Evolutionary conservation across 2,888 invertebrate genomes (phyloP), one percentile per base, ranked within the genome.

Genomic region (Lasioglossum lativentre): DNA sequence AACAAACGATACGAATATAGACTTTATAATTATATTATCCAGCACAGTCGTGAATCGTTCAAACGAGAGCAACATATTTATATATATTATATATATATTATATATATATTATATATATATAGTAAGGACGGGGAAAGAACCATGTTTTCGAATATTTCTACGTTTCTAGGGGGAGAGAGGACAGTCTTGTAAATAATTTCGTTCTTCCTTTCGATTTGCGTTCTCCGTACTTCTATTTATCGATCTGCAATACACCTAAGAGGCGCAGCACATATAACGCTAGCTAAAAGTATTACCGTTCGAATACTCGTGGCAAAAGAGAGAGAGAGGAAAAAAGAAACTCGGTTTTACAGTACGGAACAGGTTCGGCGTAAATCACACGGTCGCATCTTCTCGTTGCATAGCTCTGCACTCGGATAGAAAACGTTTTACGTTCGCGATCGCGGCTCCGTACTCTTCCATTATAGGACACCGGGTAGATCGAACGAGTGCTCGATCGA

Each of bases 11-110:
- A 88, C 88, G 78, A 88, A 80, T 74, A 82, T 74, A 80, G 75
- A 85, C 75, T 80, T 81, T 82, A 82, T 83, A 81, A 78, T 82
- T 82, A 80, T 80, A 84, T 84, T 84, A 85, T 85, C 75, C 84
- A 88, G 87, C 90, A 90, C 90, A 90, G 89, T 89, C 90, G 89
- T 86, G 84, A 90, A 88, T 88, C 82, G 86, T 87, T 89, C 84
- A 40, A 83, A 83, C 68, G 73, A 86, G 78, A 82, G 79, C 70
- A 85, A 87, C 86, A 78, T 82, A 85, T 85, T 78, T 89, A 89
- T 85, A 80, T 66, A 66, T 66, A 66, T n/a, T 66, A 59, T 38
- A 34, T 63, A 78, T 81, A 84, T 84, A 74, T 89, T 82, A 74
- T 89, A 89, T 85, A 80, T 66, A 66, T 52, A 52, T 52, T 23